Base-by-base conservation (phyloP, 2,888 invertebrate species). In the Caenorhabditis drosophilae region DNA sequence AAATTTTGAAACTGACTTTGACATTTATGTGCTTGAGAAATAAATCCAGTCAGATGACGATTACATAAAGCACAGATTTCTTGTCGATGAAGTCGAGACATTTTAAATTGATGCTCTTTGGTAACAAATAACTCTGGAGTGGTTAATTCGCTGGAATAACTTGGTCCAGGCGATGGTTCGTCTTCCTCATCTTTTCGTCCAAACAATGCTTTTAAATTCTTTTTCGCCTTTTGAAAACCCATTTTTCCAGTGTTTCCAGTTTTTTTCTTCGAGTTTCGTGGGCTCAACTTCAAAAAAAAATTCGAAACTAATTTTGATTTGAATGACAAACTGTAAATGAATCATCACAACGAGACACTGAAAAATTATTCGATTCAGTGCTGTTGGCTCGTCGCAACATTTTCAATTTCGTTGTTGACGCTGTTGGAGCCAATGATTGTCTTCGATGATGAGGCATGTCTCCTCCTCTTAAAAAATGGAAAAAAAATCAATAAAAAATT, bases 41-140 rank as follows among this genome's bases (percentile, higher is more conserved):
- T 84, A 23, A 92, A 90, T 23, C 90, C 90, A n/a, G 71, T 70
- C 88, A 92, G 89, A 64, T 89, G 89, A 78, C 90, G 89, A 76
- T 89, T 89, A 83, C 93, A 93, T 82, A 90, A 90, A 12, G 89
- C 89, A 84, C 93, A 93, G 60, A 89, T 88, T 81, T 92, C 92
- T 57, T 89, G 91, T 82, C 91, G 91, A 31, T 90, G 88, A 78
- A 91, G 90, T 87, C 76, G 53, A 0, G 89, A 89, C 58, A 80
- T 77, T 64, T 84, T 84, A 67, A 90, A 71, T 38, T 70, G 57
- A 56, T 76, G 73, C 15, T 73, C 67, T 23, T 54, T 60, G 3
- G 56, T 15, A 26, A 57, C 27, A 40, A 52, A 45, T 2, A 59
- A 48, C 9, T 68, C 73, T 3, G 66, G 68, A 2, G 72, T 62